Evolutionary conservation across 2,797 vertebrate genomes (phyloP).

Genomic region (Gallirallus australis): DNA sequence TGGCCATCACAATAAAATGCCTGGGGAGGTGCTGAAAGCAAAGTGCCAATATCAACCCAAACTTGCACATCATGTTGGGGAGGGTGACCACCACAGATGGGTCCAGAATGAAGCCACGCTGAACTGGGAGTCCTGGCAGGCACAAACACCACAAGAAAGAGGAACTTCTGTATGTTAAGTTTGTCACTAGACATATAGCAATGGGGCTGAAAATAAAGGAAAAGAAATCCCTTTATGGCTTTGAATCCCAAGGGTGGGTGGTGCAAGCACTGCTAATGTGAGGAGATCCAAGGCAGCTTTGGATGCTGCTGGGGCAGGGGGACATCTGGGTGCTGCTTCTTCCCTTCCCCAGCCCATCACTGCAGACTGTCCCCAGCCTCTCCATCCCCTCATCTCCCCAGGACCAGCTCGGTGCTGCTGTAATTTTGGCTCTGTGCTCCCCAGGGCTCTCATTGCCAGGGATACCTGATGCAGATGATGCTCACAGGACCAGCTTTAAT

Average conservation of each 20-base stretch:
- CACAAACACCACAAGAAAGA: not conserved
- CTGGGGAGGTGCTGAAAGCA: not conserved
- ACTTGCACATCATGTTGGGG: not conserved
- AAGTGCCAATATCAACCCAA: not conserved
- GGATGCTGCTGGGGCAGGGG: not conserved
- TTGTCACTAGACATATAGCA: not conserved
- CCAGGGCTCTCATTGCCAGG: not conserved
- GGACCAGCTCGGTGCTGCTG: not conserved
- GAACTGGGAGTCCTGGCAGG: not conserved
- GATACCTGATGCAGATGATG: not conserved
- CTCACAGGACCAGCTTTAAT: conserved; percentile 19
- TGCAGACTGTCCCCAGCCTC: not conserved
- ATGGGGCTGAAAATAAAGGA: accelerated
- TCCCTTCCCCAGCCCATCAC: not conserved
- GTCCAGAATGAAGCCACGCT: not conserved
- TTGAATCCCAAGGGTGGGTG: not conserved
- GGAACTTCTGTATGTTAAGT: not conserved
- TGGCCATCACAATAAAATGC: not conserved
- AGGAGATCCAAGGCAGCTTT: not conserved
- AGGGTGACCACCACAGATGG: not conserved
- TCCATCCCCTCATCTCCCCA: not conserved
- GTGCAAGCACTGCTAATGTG: accelerated
- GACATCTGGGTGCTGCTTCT: not conserved
- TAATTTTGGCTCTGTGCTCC: not conserved
- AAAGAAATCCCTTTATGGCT: not conserved